Base-by-base conservation (phyloP, 1,140 invertebrate genomes). In the Maconellicoccus hirsutus region DNA sequence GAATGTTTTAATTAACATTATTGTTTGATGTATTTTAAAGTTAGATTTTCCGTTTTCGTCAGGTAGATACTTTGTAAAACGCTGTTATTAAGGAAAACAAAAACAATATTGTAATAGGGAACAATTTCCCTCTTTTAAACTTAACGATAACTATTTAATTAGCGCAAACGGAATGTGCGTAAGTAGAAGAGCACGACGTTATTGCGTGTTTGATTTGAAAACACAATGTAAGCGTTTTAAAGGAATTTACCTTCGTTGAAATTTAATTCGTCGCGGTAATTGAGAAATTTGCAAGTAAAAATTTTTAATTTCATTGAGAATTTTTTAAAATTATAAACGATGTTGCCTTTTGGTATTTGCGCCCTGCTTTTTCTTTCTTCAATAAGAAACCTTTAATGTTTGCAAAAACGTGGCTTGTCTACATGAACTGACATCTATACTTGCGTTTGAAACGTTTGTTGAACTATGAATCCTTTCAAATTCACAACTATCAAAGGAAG, bases 1-100 rank as follows among this genome's bases (percentile, higher is more conserved):
- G 42, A 52, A 52, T 52, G n/a, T 52, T 52, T 52, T 52, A 52
- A 52, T 52, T 52, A 52, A 52, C 29, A 33, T 33, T 52, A 52
- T 52, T 52, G 42, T 52, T 52, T 52, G 42, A 52, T 52, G 42
- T 52, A 52, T 52, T 52, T 52, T 16, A 19, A 52, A 14, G n/a
- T 19, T 16, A 19, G 42, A 52, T 52, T 19, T 52, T 19, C 10
- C n/a, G 42, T 16, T 52, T 14, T 52, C 42, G 10, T 16, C n/a
- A 52, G 42, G 42, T 52, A 52, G 42, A 52, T 52, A 52, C 42
- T 52, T 52, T 52, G 42, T 52, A 19, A 52, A 52, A 52, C n/a
- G n/a, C 42, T 16, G n/a, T 52, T 52, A 52, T 52, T 52, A 52
- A 52, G 16, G 42, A 52, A 52, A 52, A 52, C 42, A 52, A 52